Conservation (phyloP, 2,113 vertebrate species). For the Halcyon senegalensis region DNA sequence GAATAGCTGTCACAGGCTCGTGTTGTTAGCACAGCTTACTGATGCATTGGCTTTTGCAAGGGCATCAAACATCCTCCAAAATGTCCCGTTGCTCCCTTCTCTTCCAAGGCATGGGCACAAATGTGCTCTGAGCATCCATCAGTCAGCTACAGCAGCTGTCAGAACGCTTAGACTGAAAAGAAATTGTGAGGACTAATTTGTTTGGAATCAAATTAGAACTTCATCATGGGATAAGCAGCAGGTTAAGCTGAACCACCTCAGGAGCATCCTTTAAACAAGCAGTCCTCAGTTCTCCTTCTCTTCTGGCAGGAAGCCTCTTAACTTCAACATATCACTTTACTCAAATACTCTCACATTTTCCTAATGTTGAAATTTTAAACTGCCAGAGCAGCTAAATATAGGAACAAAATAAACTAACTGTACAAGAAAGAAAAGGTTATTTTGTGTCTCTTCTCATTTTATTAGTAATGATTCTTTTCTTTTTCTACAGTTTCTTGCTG, state of each 20-base stretch:
- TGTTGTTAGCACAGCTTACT: neutral
- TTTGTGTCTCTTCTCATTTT: neutral
- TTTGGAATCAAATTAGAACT: neutral
- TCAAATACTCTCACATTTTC: slow-evolving; percentile 2
- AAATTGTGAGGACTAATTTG: neutral
- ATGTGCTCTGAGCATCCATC: accelerated
- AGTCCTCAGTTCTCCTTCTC: slow-evolving; percentile 14
- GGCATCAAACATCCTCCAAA: neutral
- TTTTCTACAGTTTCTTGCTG: slow-evolving; percentile 17
- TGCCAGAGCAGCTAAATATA: slow-evolving; percentile 5
- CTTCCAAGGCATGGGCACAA: neutral
- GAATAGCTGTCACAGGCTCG: neutral
- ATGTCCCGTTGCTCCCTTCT: neutral
- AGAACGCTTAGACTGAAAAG: neutral
- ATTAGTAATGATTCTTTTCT: neutral
- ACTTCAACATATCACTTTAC: slow-evolving; percentile 4
- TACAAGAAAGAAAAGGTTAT: neutral
- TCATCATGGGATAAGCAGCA: neutral
- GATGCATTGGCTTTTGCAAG: neutral
- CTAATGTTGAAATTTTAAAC: slow-evolving; percentile 25
- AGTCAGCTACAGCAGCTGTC: neutral
- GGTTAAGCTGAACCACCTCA: neutral
- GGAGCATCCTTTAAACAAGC: slow-evolving; percentile 31
- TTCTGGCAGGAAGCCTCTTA: slow-evolving; percentile 10
- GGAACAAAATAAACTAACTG: slow-evolving; percentile 21